Evolutionary conservation across 2,113 vertebrate genomes (phyloP).

Genomic region (Panthera uncia): DNA sequence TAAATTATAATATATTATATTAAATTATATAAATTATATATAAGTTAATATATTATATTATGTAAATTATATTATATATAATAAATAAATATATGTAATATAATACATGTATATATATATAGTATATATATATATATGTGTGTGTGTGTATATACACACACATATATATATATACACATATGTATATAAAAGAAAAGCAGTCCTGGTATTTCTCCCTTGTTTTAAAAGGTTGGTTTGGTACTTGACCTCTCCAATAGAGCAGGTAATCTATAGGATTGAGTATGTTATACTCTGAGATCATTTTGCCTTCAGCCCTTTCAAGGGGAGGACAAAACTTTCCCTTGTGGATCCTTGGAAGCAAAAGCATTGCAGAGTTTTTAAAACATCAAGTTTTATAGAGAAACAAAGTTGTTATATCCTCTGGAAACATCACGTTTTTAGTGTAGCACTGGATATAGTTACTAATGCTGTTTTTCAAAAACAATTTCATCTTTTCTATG

Average conservation of each 20-base stretch:
- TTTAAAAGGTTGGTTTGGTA: neutral
- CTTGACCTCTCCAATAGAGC: neutral
- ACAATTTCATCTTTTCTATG: neutral
- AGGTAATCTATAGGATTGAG: too few species aligned
- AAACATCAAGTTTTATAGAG: neutral
- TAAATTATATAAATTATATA: too few species aligned
- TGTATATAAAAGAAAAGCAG: too few species aligned
- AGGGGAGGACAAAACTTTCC: neutral
- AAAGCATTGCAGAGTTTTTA: neutral
- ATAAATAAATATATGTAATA: too few species aligned
- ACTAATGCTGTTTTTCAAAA: constrained; percentile 14
- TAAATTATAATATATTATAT: too few species aligned
- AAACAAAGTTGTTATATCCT: neutral
- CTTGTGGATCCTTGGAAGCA: neutral
- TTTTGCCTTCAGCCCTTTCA: neutral
- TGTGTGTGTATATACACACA: too few species aligned
- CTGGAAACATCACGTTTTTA: neutral
- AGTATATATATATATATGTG: too few species aligned
- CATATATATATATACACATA: too few species aligned
- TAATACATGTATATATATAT: too few species aligned
- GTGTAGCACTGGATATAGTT: neutral
- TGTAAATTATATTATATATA: too few species aligned
- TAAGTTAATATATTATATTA: too few species aligned
- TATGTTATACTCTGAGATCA: neutral
- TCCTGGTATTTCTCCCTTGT: neutral